Conservation (phyloP, 2,113 vertebrate species). For the Poeciliopsis retropinna region DNA sequence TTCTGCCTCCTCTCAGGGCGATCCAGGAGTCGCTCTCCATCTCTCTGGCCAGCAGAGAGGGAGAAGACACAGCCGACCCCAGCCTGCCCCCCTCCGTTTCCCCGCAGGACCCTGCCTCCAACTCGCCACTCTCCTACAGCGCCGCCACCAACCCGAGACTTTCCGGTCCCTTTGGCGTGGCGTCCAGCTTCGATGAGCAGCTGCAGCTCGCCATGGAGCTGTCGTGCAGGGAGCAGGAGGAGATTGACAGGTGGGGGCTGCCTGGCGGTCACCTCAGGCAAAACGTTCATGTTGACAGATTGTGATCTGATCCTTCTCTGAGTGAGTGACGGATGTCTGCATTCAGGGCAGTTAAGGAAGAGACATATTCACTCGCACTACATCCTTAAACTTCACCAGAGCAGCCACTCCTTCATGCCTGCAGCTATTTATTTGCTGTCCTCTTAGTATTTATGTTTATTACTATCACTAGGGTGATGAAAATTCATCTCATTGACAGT, state of each 20-base stretch:
- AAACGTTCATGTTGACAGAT: neutral
- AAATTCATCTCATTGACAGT: neutral
- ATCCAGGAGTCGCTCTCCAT: constrained; percentile 92
- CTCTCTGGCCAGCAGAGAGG: constrained; percentile 72
- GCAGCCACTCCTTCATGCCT: no score
- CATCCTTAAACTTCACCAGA: no score
- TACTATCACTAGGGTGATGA: neutral
- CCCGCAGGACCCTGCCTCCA: constrained; percentile 66
- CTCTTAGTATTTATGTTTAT: neutral
- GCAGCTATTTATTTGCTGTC: no score
- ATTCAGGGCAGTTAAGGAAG: no score
- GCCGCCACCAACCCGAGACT: constrained; percentile 58
- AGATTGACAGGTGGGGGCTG: constrained; percentile 80
- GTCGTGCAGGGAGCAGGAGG: constrained; percentile 89
- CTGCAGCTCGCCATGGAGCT: constrained; percentile 91
- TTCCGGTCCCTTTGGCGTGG: constrained; percentile 63
- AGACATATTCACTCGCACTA: no score
- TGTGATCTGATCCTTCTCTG: neutral
- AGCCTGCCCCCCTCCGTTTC: constrained; percentile 50
- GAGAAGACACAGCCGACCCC: constrained; percentile 59
- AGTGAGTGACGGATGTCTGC: no score
- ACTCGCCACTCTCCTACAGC: constrained; percentile 69
- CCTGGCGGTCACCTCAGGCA: neutral
- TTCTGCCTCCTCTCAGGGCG: constrained; percentile 74
- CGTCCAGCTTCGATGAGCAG: constrained; percentile 88